Base-by-base conservation (phyloP, 2,888 invertebrate species). In the Aleiodes testaceus region DNA sequence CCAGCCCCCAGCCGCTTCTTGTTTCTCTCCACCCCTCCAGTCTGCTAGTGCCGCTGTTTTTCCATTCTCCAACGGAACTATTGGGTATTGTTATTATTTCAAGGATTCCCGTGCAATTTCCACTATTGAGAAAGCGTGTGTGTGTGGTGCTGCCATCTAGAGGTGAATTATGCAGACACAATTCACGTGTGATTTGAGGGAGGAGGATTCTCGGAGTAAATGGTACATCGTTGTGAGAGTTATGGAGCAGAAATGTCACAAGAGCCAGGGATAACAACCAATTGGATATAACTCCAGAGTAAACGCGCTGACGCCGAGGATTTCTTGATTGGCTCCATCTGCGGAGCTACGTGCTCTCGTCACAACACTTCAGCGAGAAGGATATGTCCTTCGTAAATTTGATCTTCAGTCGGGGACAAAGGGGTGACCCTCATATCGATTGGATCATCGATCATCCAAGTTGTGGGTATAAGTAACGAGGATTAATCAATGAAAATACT, bases 341-440 rank as follows among this genome's bases (percentile, higher is more conserved):
- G 83, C 84, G 83, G 82, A 81, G 78, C 85, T 86, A 87, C 87
- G 86, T 87, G 87, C 84, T 87, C 84, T 87, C 85, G 85, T 86
- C 87, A 86, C 86, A 87, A 87, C 85, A 86, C 82, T 82, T 82
- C 81, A 77, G 74, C 63, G 72, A 76, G 61, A 72, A 72, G 70
- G 69, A 66, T 66, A 75, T 11, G n/a, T 14, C 6, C 4, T 3
- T 20, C 6, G 11, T 20, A 2, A 9, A 11, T 20, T 63, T 36
- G 2, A 2, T 6, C 9, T 7, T 6, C 9, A 36, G 9, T 36
- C 36, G 2, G 2, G 36, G 9, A 11, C 7, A 36, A 36, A 36
- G 6, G 2, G 36, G 36, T 9, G 36, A 36, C 26, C 26, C 26
- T 26, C 26, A 26, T 26, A 26, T 26, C 26, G 26, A 36, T 36